phyloP scores from a whole-genome alignment of 2,113 vertebrate genomes.

The Pagrus major region DNA sequence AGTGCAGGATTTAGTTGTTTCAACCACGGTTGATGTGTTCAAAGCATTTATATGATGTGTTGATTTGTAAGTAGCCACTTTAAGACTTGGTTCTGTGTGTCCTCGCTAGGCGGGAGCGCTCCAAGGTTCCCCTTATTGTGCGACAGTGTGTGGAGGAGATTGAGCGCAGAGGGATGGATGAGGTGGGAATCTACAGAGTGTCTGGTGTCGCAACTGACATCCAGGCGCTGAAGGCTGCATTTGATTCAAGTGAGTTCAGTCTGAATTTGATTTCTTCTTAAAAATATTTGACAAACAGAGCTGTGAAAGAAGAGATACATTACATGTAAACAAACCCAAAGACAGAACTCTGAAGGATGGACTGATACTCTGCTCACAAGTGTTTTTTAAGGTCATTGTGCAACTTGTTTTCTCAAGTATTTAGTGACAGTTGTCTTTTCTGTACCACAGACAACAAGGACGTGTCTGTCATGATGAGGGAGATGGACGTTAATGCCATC shows the following conservation, averaged over 20 bases:
- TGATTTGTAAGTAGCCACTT: background rate
- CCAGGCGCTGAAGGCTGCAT: conserved; percentile 94
- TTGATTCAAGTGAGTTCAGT: conserved; percentile 93
- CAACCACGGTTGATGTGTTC: background rate
- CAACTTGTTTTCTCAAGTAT: background rate
- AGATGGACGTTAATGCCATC: conserved; percentile 99
- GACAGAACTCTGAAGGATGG: background rate
- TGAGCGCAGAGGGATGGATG: conserved; percentile 96
- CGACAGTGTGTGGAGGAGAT: conserved; percentile 98
- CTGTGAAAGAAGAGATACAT: background rate
- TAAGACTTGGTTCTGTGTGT: background rate
- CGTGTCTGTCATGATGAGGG: conserved; percentile 96
- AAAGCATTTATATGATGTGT: background rate
- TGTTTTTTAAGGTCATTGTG: background rate
- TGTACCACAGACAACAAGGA: conserved; percentile 92
- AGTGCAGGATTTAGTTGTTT: background rate
- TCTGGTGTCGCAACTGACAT: conserved; percentile 98
- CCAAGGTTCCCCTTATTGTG: conserved; percentile 97
- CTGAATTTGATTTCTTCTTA: background rate
- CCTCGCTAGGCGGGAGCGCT: conserved; percentile 90
- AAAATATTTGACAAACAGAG: background rate
- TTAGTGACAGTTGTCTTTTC: conserved; percentile 16
- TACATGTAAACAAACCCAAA: background rate
- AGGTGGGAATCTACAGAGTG: conserved; percentile 98
- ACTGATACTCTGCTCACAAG: background rate